Base-by-base conservation (phyloP, 2,888 invertebrate species). In the Drosophila cognata region DNA sequence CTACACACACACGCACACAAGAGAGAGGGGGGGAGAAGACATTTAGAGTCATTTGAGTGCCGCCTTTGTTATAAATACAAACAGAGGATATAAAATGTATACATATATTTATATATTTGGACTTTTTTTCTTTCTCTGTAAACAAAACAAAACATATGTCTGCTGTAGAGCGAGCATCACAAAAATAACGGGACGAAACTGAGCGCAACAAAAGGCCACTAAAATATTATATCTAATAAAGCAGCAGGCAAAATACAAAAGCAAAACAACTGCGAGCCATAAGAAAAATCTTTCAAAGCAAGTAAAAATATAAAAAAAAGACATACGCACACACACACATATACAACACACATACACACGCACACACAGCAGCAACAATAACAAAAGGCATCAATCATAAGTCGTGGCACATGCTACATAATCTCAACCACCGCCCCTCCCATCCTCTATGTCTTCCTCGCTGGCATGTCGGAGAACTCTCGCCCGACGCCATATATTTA, bases 371-470 rank as follows among this genome's bases (percentile, higher is more conserved):
- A 74, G 28, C 64, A 74, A 71, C 71, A 81, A 81, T 84, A 88
- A 85, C 81, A 91, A 89, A 88, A 87, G 71, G 79, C 89, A 91
- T 89, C 89, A 91, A 89, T 89, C 89, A 91, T 91, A 89, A 89
- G 89, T 87, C 89, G 82, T 69, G 67, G 80, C 75, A 87, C 74
- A 79, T 74, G 77, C 79, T 81, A 71, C 77, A 81, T 78, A 81
- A 78, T 79, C 79, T 74, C 72, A 59, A 61, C 56, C 63, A 28
- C 21, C 59, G 36, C 41, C 46, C 2, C 46, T 8, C 2, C 7
- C 11, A 10, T 10, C 21, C 50, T 1, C 13, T 0, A 2, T 4
- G 1, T 21, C 13, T 21, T 21, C 16, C 18, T 33, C 69, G 36
- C 35, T 50, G 61, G 35, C 41, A 46, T 71, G 28, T 25, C 8